Evolutionary conservation across 2,888 invertebrate genomes (phyloP).

Genomic region (Habroteleia sp.): DNA sequence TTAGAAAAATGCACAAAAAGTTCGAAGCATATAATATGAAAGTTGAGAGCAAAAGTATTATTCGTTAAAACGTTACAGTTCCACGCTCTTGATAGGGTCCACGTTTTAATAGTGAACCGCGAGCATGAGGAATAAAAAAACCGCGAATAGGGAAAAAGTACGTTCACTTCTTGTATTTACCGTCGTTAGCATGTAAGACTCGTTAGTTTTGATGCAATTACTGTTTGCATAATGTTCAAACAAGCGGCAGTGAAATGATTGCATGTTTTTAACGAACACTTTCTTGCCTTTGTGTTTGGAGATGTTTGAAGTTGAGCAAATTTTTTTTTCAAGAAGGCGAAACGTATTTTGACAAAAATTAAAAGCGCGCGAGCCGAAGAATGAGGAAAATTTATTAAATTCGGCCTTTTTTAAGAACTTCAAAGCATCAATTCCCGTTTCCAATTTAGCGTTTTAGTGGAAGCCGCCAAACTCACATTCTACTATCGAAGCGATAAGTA

Average conservation of each 20-base stretch:
- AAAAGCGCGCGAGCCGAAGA: constrained; percentile 55
- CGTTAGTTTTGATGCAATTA: constrained; percentile 63
- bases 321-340: constrained; percentile 20
- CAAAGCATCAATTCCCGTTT: constrained; percentile 79
- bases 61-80: constrained; percentile 62
- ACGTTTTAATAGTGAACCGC: constrained; percentile 40
- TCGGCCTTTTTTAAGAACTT: constrained; percentile 70
- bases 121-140: constrained; percentile 34
- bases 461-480: constrained; percentile 66
- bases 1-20: constrained; percentile 16
- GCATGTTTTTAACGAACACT: constrained; percentile 58
- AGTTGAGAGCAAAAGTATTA: constrained; percentile 33
- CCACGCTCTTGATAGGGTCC: constrained; percentile 37
- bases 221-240: constrained; percentile 63
- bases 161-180: constrained; percentile 45
- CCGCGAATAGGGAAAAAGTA: constrained; percentile 4
- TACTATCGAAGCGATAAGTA: constrained; percentile 41
- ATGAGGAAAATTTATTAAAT: constrained; percentile 74
- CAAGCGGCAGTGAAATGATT: constrained; percentile 54
- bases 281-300: constrained; percentile 50
- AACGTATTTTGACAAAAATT: constrained; percentile 55
- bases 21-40: constrained; percentile 16
- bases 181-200: constrained; percentile 57
- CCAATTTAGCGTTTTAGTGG: constrained; percentile 75
- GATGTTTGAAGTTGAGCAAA: constrained; percentile 36